phyloP scores from a whole-genome alignment of 2,888 invertebrate genomes.

The Watsonalla binaria region DNA sequence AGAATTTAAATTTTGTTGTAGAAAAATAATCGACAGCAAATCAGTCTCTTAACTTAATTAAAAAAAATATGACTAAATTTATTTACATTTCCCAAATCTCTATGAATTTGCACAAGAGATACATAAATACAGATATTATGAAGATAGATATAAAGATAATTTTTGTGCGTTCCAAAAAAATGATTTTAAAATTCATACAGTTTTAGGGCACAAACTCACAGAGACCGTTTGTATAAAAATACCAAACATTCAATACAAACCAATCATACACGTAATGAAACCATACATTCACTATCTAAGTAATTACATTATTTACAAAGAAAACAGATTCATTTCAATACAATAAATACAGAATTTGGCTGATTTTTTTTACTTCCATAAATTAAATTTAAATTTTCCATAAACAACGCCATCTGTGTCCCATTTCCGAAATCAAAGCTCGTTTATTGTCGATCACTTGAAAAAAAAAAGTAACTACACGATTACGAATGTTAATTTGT shows the following conservation, averaged over 20 bases:
- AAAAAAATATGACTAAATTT: slow-evolving; percentile 53
- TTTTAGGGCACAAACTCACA: background rate
- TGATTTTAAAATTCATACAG: slow-evolving; percentile 2
- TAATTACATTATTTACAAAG: slow-evolving; percentile 67
- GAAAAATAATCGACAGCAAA: slow-evolving; percentile 59
- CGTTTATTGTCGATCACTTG: slow-evolving; percentile 22
- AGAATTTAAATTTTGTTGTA: slow-evolving; percentile 20
- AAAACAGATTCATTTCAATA: slow-evolving; percentile 50
- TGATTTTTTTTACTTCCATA: slow-evolving; percentile 24
- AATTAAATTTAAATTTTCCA: slow-evolving; percentile 10
- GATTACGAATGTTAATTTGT: slow-evolving; percentile 41
- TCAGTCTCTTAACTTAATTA: slow-evolving; percentile 74
- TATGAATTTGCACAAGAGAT: background rate
- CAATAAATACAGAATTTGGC: slow-evolving; percentile 70
- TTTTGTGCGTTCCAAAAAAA: slow-evolving; percentile 4
- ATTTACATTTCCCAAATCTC: slow-evolving; percentile 26
- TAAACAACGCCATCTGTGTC: slow-evolving; percentile 12
- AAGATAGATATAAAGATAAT: background rate
- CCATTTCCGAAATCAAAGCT: background rate
- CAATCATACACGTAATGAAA: slow-evolving; percentile 18
- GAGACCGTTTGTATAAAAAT: slow-evolving; percentile 7
- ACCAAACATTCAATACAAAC: slow-evolving; percentile 23
- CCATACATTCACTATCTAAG: slow-evolving; percentile 68
- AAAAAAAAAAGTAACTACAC: slow-evolving; percentile 46
- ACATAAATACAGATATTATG: background rate